Evolutionary conservation across 2,113 vertebrate genomes (phyloP).

Genomic region (Orientallactaga bullata): DNA sequence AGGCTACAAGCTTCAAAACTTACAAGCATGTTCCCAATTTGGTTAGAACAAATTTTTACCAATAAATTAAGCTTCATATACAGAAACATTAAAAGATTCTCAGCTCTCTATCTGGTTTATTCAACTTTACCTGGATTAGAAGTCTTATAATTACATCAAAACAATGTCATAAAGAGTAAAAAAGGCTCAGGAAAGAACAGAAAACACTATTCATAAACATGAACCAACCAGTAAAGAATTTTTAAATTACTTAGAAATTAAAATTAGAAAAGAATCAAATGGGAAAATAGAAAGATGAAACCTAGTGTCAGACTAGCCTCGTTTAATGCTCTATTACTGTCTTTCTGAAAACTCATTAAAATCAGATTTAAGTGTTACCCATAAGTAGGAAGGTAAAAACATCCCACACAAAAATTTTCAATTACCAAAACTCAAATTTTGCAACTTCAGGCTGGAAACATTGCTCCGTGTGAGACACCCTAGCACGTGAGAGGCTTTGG

Average conservation of each 20-base stretch:
- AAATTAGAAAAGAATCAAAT: slow-evolving; percentile 55
- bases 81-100: neutral
- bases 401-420: slow-evolving; percentile 10
- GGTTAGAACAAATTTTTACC: slow-evolving; percentile 8
- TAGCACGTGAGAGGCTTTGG: neutral
- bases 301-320: neutral
- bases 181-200: slow-evolving; percentile 32
- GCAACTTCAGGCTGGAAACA: neutral
- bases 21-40: neutral
- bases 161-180: slow-evolving; percentile 21
- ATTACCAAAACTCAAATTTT: slow-evolving; percentile 53
- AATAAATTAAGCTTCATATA: slow-evolving; percentile 35
- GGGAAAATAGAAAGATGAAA: neutral
- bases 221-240: slow-evolving; percentile 49
- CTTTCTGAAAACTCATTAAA: slow-evolving; percentile 49
- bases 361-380: slow-evolving; percentile 43
- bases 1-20: slow-evolving; percentile 23
- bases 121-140: slow-evolving; percentile 30
- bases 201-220: slow-evolving; percentile 56
- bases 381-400: slow-evolving; percentile 38
- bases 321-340: slow-evolving; percentile 40
- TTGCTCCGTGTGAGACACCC: neutral
- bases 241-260: slow-evolving; percentile 67
- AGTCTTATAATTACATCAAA: slow-evolving; percentile 16
- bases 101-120: neutral